Evolutionary conservation across 2,113 vertebrate species (phyloP).

Genomic region (Turnix velox): DNA sequence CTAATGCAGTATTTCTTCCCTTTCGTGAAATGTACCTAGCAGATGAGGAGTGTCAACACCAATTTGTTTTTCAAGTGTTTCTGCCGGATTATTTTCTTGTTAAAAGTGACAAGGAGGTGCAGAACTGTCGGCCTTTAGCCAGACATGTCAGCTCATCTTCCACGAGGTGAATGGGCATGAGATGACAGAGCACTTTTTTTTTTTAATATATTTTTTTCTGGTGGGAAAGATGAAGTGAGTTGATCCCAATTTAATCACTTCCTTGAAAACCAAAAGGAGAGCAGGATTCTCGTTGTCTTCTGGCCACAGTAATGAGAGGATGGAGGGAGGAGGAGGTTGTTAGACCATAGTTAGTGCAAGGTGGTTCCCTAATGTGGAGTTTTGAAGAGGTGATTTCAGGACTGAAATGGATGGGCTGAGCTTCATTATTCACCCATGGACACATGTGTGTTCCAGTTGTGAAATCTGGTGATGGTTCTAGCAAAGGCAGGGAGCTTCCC

Average conservation of each 20-base stretch:
- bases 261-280: neutral
- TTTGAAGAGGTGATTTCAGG: neutral
- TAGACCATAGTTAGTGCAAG: neutral
- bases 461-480: neutral
- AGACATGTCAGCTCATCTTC: conserved; percentile 46
- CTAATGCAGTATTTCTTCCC: conserved; percentile 54
- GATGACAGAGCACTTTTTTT: conserved; percentile 44
- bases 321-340: neutral
- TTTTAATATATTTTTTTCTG: no score
- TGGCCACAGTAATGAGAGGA: neutral
- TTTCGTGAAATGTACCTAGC: conserved; percentile 18
- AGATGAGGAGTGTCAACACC: conserved; percentile 62
- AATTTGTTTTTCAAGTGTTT: conserved; percentile 61
- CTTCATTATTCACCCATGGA: neutral
- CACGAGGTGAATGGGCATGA: neutral
- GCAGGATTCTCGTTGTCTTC: neutral
- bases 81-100: conserved; percentile 60
- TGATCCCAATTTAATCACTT: neutral
- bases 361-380: neutral
- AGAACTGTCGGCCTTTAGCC: conserved; percentile 45
- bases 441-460: no score
- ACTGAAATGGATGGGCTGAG: neutral
- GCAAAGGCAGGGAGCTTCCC: neutral
- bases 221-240: conserved; percentile 16
- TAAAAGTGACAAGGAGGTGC: conserved; percentile 65